A percentile compares a stretch with the other conserved stretches of the same genome.
These are phyloP conservation scores for Lepidurus apus DNA, from an alignment of 1,140 invertebrate species.

Conservation along the genomic window DNA sequence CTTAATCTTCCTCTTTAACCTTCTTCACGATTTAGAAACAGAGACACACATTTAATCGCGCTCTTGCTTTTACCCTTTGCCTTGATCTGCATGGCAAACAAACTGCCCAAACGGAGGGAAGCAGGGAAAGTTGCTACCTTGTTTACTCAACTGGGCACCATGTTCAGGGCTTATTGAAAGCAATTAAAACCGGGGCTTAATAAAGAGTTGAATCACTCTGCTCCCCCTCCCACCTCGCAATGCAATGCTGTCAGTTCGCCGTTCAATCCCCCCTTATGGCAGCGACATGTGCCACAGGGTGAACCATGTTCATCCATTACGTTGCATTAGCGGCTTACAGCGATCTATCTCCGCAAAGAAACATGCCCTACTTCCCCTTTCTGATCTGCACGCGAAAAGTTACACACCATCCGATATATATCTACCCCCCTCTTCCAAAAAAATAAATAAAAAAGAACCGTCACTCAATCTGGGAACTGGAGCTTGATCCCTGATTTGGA, in stretches of 20 bases:
- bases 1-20: not conserved
- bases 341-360: not conserved
- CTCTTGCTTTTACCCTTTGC: not conserved
- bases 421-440: not conserved
- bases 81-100: constrained; percentile 11
- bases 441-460: not conserved
- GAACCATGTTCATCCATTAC: constrained; percentile 21
- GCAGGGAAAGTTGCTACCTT: constrained; percentile 12
- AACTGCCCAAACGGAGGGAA: not conserved
- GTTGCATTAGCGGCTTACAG: constrained; percentile 17
- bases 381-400: not conserved
- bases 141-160: not conserved
- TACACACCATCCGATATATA: not conserved
- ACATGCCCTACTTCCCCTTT: not conserved
- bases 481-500: not conserved
- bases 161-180: not conserved
- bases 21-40: not conserved
- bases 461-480: not conserved
- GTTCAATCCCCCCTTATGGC: not conserved
- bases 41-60: not conserved
- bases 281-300: constrained; percentile 17
- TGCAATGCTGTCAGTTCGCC: not conserved
- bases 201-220: not conserved
- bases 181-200: not conserved
- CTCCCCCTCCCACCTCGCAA: not conserved